Conservation (phyloP, 2,797 vertebrate genomes). For the Apogon hyalosoma region DNA sequence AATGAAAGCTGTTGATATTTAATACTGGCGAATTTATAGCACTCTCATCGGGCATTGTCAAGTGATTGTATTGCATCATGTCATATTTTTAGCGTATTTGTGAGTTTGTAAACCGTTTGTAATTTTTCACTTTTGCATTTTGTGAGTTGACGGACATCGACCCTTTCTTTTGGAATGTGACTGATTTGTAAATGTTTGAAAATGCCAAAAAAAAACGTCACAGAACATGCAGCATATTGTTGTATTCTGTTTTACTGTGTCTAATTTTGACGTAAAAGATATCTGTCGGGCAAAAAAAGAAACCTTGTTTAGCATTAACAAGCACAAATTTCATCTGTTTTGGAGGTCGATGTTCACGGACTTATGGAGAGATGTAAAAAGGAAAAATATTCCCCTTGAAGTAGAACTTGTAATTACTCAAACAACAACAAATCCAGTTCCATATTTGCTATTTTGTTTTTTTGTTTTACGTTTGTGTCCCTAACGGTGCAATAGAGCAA, state of each 20-base stretch:
- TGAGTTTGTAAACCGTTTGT: conserved; percentile 19
- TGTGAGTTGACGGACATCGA: conserved; percentile 22
- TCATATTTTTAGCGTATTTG: conserved; percentile 23
- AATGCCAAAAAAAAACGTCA: conserved; percentile 23
- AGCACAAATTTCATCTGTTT: conserved; percentile 43
- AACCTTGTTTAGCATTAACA: conserved; percentile 56
- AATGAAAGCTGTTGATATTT: conserved; percentile 5
- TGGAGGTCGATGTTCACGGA: conserved; percentile 41
- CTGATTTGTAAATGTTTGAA: conserved; percentile 12
- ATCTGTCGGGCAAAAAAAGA: conserved; percentile 38
- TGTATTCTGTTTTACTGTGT: conserved; percentile 8
- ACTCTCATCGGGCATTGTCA: conserved; percentile 4
- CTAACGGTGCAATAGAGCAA: conserved; percentile 34
- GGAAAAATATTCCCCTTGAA: conserved; percentile 41
- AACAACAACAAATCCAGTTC: conserved; percentile 33
- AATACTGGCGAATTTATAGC: conserved; percentile 16
- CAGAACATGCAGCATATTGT: not conserved
- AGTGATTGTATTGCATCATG: conserved; percentile 8
- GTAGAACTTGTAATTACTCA: conserved; percentile 38
- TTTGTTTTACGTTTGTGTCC: not conserved
- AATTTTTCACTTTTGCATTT: not conserved
- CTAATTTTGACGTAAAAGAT: conserved; percentile 25
- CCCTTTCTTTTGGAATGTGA: conserved; percentile 4
- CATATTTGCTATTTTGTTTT: conserved; percentile 8
- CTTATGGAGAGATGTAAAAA: conserved; percentile 43